phyloP scores from a whole-genome alignment of 2,797 vertebrate species.

The Mastacembelus armatus region DNA sequence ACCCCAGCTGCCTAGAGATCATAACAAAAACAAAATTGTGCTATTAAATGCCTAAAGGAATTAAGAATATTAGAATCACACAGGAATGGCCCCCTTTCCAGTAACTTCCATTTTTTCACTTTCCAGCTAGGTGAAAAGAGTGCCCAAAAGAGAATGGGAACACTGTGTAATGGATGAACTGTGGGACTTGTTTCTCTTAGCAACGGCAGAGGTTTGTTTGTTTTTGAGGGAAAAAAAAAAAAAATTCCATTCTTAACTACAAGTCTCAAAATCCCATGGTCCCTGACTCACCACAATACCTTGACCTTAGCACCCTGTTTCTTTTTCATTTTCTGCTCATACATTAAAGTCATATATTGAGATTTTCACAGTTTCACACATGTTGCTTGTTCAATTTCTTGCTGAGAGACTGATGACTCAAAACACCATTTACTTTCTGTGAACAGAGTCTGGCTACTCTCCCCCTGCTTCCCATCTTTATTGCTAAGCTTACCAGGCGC shows the following conservation, averaged over 20 bases:
- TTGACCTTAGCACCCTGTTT: no score
- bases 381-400: no score
- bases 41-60: background rate
- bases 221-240: constrained; percentile 25
- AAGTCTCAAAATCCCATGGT: constrained; percentile 52
- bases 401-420: no score
- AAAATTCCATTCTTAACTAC: constrained; percentile 21
- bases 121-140: constrained; percentile 30
- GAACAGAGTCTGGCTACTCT: no score
- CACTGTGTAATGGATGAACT: constrained; percentile 35
- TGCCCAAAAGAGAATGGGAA: constrained; percentile 40
- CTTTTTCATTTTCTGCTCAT: no score
- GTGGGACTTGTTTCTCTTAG: constrained; percentile 49
- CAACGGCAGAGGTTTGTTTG: constrained; percentile 54
- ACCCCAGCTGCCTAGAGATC: constrained; percentile 90
- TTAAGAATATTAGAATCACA: background rate
- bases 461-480: no score
- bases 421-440: no score
- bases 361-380: no score
- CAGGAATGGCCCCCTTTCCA: constrained; percentile 19
- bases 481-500: no score
- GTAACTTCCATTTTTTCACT: constrained; percentile 13
- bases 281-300: no score
- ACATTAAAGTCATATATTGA: no score
- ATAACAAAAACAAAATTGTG: constrained; percentile 30